Base-by-base conservation (phyloP, 2,797 vertebrate genomes). In the Tamandua tetradactyla region DNA sequence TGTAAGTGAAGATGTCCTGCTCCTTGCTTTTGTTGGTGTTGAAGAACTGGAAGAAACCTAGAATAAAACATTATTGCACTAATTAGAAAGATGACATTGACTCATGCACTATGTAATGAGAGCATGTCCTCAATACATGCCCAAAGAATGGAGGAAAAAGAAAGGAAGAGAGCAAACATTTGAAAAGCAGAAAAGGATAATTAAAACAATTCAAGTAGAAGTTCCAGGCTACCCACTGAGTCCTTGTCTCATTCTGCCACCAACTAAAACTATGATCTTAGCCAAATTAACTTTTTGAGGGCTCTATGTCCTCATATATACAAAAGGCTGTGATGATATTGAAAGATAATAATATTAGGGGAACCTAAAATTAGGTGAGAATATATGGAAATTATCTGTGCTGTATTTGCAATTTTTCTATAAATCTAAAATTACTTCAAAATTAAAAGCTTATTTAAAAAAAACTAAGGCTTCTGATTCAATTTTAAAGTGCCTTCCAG, bases 1-100 rank as follows among this genome's bases (percentile, higher is more conserved):
- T 32, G 98, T 97, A 98, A 98, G 94, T 47, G 98, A 98, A 98
- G 99, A 98, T 25, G 91, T 97, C 97, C 97, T 97, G 71, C 95
- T 98, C 92, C 98, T 97, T 80, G 68, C 89, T 84, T 66, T 96
- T 84, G 90, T 11, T 93, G 97, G 85, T 64, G 96, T 66, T 93
- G 97, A 96, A 75, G 96, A 89, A 62, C 37, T 97, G 78, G 97
- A 96, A 81, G 95, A 57, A 80, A 91, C 97, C 99, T 99, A 97
- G 32, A 95, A 76, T 96, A 82, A 95, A 55, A 98, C 82, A 96
- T 59, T 18, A 94, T 80, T 90, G 89, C 4, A 74, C 14, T 23
- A 18, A 93, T 97, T 82, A 97, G 84, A 27, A 95, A 93, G 3
- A 94, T 32, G 76, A 35, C 15, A 92, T 2, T 62, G 23, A 37